These are phyloP conservation scores for Eupithecia subumbrata DNA, from an alignment of 2,888 invertebrate genomes.

Conservation along the genomic window DNA sequence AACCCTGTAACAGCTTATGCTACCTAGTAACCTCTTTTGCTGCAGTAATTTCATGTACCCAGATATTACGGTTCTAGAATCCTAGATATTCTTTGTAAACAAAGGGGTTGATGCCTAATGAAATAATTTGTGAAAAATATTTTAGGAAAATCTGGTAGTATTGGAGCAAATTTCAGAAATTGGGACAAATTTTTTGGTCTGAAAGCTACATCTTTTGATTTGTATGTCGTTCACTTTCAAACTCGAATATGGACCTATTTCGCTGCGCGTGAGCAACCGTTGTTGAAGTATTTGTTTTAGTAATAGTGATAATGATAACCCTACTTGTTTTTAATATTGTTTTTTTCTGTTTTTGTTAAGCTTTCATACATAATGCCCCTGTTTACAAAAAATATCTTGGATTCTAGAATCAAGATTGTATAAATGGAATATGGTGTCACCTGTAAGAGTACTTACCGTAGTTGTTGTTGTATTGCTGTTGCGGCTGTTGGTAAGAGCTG, in stretches of 20 bases:
- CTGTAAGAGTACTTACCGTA: slow-evolving; percentile 67
- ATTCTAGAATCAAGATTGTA: background rate
- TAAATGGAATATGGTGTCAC: slow-evolving; percentile 19
- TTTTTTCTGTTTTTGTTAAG: background rate
- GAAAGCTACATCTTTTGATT: background rate
- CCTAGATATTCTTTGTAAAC: background rate
- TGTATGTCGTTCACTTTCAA: background rate
- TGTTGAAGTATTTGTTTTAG: background rate
- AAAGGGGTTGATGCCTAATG: background rate
- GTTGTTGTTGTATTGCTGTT: slow-evolving; percentile 69
- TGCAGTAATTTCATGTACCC: background rate
- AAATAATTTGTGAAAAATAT: background rate
- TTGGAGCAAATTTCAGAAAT: too few relatives aligned
- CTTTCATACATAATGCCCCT: background rate
- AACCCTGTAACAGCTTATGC: background rate
- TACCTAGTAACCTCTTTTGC: background rate
- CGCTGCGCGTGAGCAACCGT: background rate
- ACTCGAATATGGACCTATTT: background rate
- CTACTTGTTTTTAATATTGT: background rate
- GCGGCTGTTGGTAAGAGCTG: slow-evolving; percentile 72
- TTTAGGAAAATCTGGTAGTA: background rate
- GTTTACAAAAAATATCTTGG: background rate
- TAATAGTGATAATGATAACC: background rate
- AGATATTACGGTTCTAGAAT: background rate
- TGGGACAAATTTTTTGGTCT: background rate